Conservation (phyloP, 2,113 vertebrate genomes). For the Hydrolagus affinis region DNA sequence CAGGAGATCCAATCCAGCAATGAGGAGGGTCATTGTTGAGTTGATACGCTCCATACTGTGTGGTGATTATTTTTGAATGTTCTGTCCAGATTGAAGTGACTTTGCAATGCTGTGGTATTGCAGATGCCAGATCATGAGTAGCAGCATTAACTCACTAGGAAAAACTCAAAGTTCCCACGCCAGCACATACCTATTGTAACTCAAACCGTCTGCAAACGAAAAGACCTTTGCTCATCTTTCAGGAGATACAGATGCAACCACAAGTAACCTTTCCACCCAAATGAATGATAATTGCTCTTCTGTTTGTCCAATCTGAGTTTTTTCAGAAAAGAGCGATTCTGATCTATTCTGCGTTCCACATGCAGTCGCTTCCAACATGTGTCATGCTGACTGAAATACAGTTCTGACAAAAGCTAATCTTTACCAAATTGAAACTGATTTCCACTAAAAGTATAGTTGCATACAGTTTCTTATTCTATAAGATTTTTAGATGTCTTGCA, state of each 20-base stretch:
- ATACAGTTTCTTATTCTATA: no score
- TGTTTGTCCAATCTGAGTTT: not conserved
- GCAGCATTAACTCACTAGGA: not conserved
- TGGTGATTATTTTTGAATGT: slow-evolving; percentile 15
- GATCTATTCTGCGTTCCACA: not conserved
- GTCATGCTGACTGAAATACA: no score
- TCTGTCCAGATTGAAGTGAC: not conserved
- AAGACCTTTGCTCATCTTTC: slow-evolving; percentile 13
- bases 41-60: slow-evolving; percentile 24
- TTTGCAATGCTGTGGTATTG: not conserved
- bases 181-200: not conserved
- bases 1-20: not conserved
- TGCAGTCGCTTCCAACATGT: not conserved
- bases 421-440: not conserved
- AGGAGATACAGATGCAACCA: not conserved
- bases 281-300: not conserved
- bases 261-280: not conserved
- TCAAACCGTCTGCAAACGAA: not conserved
- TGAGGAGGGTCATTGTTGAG: slow-evolving; percentile 9
- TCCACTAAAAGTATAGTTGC: not conserved
- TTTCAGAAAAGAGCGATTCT: not conserved
- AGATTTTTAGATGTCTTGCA: no score
- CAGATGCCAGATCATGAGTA: not conserved
- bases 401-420: not conserved
- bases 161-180: slow-evolving; percentile 21